Base-by-base conservation (phyloP, 2,888 invertebrate genomes). In the Pasiphila rectangulata region DNA sequence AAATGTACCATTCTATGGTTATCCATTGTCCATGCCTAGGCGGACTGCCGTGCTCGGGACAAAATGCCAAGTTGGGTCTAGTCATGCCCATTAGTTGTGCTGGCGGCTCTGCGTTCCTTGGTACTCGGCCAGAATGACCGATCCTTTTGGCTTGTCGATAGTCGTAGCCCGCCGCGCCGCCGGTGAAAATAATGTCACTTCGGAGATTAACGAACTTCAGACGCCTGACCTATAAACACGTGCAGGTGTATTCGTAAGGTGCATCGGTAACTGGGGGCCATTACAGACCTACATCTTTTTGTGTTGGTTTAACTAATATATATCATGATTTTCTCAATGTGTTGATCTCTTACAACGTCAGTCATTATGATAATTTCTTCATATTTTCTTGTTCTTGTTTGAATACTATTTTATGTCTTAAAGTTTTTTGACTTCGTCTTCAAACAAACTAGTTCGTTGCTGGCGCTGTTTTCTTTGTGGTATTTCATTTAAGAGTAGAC, bases 91-190 rank as follows among this genome's bases (percentile, higher is more conserved):
- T 83, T 83, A 83, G 83, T 80, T 79, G 77, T 77, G 72, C 70
- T 78, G 72, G 70, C 75, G 69, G 70, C 74, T 44, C 25, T 75
- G 79, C 88, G 86, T 88, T 86, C 87, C 74, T 88, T 88, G 87
- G 87, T 86, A 84, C 85, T 72, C 72, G 66, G 87, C 88, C 88
- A 88, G 84, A 87, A 86, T 75, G 77, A 73, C 76, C 79, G 80
- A 82, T 83, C 85, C 85, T 86, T 85, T 87, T 88, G 87, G 87
- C 87, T 79, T 83, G 80, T 84, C 79, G 83, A 82, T 83, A 79
- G 72, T 79, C 71, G 72, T 72, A 75, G 76, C 76, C 74, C 79
- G 40, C 72, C 74, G 80, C 46, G 42, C 46, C 46, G 77, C 46
- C 46, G 77, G 77, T 75, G 72, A 82, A 83, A 86, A 83, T 87